phyloP scores from a whole-genome alignment of 2,888 invertebrate genomes.

The Ochropacha duplaris region DNA sequence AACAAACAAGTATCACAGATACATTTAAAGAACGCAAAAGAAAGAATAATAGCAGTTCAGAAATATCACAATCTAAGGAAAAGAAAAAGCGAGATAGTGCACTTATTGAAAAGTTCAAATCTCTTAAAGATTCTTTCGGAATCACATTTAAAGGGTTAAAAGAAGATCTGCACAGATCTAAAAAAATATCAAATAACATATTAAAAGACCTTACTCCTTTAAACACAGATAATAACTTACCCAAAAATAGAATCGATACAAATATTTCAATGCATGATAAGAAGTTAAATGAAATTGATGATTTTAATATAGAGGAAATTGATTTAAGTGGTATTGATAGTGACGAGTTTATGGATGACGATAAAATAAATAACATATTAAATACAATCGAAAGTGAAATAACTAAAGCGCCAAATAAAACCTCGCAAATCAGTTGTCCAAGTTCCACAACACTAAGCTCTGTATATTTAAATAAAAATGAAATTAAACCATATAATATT shows the following conservation, averaged over 20 bases:
- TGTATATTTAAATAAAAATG: not conserved
- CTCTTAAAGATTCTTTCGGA: conserved; percentile 55
- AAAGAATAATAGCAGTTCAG: conserved; percentile 36
- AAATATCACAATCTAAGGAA: conserved; percentile 52
- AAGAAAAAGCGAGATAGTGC: conserved; percentile 62
- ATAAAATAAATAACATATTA: conserved; percentile 53
- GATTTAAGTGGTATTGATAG: conserved; percentile 26
- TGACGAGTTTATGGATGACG: conserved; percentile 45
- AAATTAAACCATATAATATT: not conserved
- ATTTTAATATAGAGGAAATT: conserved; percentile 11
- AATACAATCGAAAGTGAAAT: conserved; percentile 68
- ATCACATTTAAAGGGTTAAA: conserved; percentile 46
- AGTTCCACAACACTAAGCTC: not conserved
- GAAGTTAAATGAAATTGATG: conserved; percentile 9
- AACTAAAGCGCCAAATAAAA: conserved; percentile 15
- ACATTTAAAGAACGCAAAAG: conserved; percentile 59
- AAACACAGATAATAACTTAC: not conserved
- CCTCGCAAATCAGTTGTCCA: not conserved
- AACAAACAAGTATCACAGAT: conserved; percentile 48
- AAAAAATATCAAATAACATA: conserved; percentile 30
- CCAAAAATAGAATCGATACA: not conserved
- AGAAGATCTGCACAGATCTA: conserved; percentile 32
- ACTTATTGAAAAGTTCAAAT: conserved; percentile 54
- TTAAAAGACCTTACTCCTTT: conserved; percentile 24
- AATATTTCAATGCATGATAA: conserved; percentile 2